These are phyloP conservation scores for Brachionus manjavacas DNA, from an alignment of 1,140 invertebrate genomes.

Conservation along the genomic window DNA sequence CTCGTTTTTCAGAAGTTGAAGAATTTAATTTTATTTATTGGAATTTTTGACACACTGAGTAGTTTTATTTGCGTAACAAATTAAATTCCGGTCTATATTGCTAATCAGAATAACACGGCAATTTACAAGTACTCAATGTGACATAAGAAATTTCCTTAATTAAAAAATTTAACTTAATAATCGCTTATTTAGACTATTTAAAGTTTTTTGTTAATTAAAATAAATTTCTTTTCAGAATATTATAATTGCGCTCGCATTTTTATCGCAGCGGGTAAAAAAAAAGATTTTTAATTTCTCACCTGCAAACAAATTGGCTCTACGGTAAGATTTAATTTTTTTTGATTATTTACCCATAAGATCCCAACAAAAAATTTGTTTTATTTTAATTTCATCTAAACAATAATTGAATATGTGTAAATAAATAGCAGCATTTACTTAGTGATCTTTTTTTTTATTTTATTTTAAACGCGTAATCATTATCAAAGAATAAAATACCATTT, in stretches of 20 bases:
- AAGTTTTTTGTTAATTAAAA: not conserved
- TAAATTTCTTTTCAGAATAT: not conserved
- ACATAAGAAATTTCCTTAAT: not conserved
- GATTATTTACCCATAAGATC: not conserved
- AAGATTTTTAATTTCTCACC: not conserved
- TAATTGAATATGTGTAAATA: not conserved
- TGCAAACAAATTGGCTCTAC: not conserved
- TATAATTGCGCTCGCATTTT: not conserved
- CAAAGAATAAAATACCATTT: not conserved
- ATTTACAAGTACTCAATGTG: not conserved
- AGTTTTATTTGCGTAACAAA: not conserved
- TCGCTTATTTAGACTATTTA: not conserved
- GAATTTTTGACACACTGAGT: not conserved
- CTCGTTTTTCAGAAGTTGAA: not conserved
- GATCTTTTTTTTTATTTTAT: not conserved
- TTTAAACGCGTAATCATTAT: not conserved
- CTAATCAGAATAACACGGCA: not conserved
- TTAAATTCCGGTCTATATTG: not conserved
- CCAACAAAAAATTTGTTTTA: not conserved
- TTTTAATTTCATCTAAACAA: not conserved
- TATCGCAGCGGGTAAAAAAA: not conserved
- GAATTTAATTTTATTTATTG: slow-evolving; percentile 7
- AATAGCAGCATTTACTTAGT: not conserved
- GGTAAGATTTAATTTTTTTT: not conserved
- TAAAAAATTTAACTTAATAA: not conserved